Base-by-base conservation (phyloP, 2,797 vertebrate species). In the Acrossocheilus wenchowensis region DNA sequence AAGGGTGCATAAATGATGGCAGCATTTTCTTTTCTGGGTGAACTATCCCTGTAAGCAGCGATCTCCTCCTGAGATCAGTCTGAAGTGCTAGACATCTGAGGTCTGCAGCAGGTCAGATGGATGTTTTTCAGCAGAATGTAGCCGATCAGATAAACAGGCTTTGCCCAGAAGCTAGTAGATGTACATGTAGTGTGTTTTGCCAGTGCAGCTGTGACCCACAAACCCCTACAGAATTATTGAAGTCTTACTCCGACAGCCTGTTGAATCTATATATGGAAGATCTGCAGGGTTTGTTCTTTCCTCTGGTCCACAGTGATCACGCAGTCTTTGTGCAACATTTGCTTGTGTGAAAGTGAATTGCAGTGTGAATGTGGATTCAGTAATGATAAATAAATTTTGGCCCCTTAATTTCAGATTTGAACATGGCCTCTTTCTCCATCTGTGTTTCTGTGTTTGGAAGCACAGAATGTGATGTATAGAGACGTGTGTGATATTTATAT, bases 121-220 rank as follows among this genome's bases (percentile, higher is more conserved):
- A 75, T 30, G 69, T 62, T 83, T 74, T 54, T 62, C 57, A 48
- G 50, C 71, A 72, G 57, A 74, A 48, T 9, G 23, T 17, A 75
- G 72, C 41, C 43, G 12, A 41, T 75, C 41, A 39, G 50, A 45
- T 79, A 72, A 69, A 80, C 75, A 85, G 72, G 41, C 39, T 43
- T 75, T 83, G 71, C 26, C 64, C 52, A 34, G 84, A 85, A 72
- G 77, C 77, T 34, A 60, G 64, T 60, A 75, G 73, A 80, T 80
- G 78, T 30, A 60, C 14, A 39, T 62, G 17, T 69, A 72, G 39
- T 34, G 19, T 75, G 34, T 60, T 86, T 86, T 79, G 39, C 54
- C 21, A 34, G 52, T 73, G 78, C 68, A 72, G 78, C 84, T 86
- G 78, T 73, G 84, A 86, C 84, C 77, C 68, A 81, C 77, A 73